Base-by-base conservation (phyloP, 2,113 vertebrate species). In the Speoplatyrhinus poulsoni region DNA sequence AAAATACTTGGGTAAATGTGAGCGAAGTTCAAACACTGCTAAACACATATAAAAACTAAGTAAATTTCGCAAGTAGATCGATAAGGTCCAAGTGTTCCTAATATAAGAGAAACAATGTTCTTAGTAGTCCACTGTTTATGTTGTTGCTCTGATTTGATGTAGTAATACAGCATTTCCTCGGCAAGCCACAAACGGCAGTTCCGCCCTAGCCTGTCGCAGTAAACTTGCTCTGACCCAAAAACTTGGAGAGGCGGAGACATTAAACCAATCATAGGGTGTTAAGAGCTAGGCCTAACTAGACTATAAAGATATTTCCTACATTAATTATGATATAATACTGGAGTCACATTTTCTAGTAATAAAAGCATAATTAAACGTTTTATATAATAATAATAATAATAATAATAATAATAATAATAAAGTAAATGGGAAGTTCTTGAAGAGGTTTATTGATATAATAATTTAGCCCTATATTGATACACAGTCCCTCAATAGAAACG, bases 141-240 rank as follows among this genome's bases (percentile, higher is more conserved):
- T 69, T 62, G 77, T 58, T 66, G 50, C 47, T 85, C 67, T 41
- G 79, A 69, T 77, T 81, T 53, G 32, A 32, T 26, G 2, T 26
- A 26, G 26, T 26, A 26, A 62, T 66, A 53, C 77, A 56, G 76
- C 78, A 78, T 77, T 70, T 72, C 76, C 69, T 81, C 76, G 59
- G 66, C 74, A 77, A 32, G 64, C 10, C 70, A 78, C 82, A 66
- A 85, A 66, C 65, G 70, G 73, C 81, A 88, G 87, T 88, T 89
- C 91, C 89, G 85, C 85, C 87, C 88, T 60, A 80, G 85, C 73
- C 82, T 75, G 81, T 70, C 81, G 79, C 83, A 76, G 65, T 88
- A 81, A 91, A 90, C 88, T 87, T 81, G 84, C 67, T 65, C 85
- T 87, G 82, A 82, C 85, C 89, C 80, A 82, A 70, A 77, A 76